These are phyloP conservation scores for Adoxophyes honmai DNA, from an alignment of 1,140 invertebrate species.

Conservation along the genomic window DNA sequence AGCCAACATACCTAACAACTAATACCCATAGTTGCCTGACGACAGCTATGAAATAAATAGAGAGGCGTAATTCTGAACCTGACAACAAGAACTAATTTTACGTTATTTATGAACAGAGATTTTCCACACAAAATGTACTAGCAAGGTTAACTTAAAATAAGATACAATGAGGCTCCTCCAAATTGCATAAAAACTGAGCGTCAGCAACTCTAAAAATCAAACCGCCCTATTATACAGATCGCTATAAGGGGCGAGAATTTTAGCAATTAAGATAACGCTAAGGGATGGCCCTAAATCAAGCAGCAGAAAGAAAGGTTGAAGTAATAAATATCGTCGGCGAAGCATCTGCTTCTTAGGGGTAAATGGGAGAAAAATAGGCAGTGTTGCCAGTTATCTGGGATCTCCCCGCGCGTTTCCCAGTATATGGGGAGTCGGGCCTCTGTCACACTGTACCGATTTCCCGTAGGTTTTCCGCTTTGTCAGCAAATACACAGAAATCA, in stretches of 20 bases:
- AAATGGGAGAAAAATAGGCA: slow-evolving; percentile 58
- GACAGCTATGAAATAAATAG: too few species aligned
- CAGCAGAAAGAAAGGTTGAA: slow-evolving; percentile 44
- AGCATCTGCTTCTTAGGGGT: slow-evolving; percentile 42
- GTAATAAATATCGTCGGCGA: slow-evolving; percentile 57
- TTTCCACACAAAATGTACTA: too few species aligned
- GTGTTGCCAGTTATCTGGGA: slow-evolving; percentile 41
- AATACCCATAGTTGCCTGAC: too few species aligned
- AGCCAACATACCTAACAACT: too few species aligned
- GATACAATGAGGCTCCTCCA: too few species aligned
- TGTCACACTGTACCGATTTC: slow-evolving; percentile 27
- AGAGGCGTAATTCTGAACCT: too few species aligned
- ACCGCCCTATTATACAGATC: slow-evolving; percentile 9
- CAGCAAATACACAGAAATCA: too few species aligned
- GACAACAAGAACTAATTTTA: too few species aligned
- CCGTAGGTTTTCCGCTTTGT: too few species aligned
- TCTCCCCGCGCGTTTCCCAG: slow-evolving; percentile 28
- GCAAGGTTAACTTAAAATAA: too few species aligned
- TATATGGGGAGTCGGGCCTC: slow-evolving; percentile 28
- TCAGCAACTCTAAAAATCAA: slow-evolving; percentile 3
- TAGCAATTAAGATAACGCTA: slow-evolving; percentile 55
- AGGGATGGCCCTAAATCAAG: slow-evolving; percentile 51
- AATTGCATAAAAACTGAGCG: too few species aligned
- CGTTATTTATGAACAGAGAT: too few species aligned
- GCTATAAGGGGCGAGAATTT: slow-evolving; percentile 28